Evolutionary conservation across 2,797 vertebrate species (phyloP), one percentile per base, ranked within the genome.

Genomic region (Sebastes taczanowskii): DNA sequence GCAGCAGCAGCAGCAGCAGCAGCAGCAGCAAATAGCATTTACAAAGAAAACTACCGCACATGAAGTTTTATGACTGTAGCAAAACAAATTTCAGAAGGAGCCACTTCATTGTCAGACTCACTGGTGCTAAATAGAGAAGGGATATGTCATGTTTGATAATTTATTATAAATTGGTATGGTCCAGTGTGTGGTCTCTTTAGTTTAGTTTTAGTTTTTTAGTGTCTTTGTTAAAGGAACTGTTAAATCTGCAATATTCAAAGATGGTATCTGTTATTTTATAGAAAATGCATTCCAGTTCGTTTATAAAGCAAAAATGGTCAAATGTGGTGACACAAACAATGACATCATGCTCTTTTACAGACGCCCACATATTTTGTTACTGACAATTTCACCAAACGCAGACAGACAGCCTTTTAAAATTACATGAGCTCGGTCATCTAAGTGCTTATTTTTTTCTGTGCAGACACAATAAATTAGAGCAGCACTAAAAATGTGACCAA

Each of bases 401-500:
- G 89, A 85, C 86, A 81, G 76, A 70, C 77, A 89, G 81, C 18
- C 49, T 60, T 82, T 85, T 70, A 64, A 84, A 91, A 86, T 77
- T 8, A 72, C 74, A 84, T 58, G 61, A 76, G 58, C 32, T 77
- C 11, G 3, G 62, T 81, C 74, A 56, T 81, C 66, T 52, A 62
- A 49, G 67, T 76, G 32, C 16, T 66, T 69, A 70, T 66, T 78
- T 73, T 68, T 55, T 32, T 38, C 34, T 65, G 35, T 70, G 62
- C 49, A 77, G 79, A 81, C 83, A 38, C 49, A 78, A 80, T 79
- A 77, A 88, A 85, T 77, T 53, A 67, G 34, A 78, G 22, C 29
- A 58, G n/a, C 53, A 61, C 46, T 76, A 64, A 78, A 60, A 84
- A 73, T 68, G 11, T 59, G 20, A 71, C 46, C 14, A 65, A 59